A percentile compares a stretch with the other conserved stretches of the same genome.
Conservation (phyloP, 2,113 vertebrate genomes). For the Scophthalmus maximus region DNA sequence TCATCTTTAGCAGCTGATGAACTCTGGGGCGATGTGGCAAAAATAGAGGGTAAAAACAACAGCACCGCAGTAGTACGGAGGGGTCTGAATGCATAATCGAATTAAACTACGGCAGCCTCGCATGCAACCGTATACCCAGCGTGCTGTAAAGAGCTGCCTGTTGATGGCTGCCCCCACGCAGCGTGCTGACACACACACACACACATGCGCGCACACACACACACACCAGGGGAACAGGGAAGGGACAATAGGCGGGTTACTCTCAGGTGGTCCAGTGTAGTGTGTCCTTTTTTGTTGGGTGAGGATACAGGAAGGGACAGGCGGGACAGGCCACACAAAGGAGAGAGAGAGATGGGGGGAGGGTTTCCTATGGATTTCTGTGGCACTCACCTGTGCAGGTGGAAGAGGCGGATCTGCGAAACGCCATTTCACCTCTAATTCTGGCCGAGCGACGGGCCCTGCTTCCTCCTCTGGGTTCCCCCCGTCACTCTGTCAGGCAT, state of each 20-base stretch:
- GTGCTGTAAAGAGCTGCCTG: constrained; percentile 37
- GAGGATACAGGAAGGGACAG: constrained; percentile 45
- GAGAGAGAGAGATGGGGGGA: constrained; percentile 6
- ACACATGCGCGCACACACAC: constrained; percentile 24
- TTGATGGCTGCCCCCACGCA: constrained; percentile 46
- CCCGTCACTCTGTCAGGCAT: constrained; percentile 15
- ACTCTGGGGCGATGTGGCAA: background rate
- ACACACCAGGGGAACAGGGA: constrained; percentile 28
- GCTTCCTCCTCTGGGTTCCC: constrained; percentile 9
- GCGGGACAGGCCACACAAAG: constrained; percentile 62
- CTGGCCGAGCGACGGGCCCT: background rate
- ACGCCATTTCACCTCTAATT: constrained; percentile 57
- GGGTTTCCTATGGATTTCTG: constrained; percentile 36
- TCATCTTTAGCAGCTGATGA: background rate
- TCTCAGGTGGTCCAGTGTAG: constrained; percentile 69
- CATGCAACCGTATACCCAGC: constrained; percentile 63
- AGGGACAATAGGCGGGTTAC: constrained; percentile 61
- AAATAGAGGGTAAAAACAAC: background rate
- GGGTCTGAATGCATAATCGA: constrained; percentile 34
- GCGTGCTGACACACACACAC: constrained; percentile 56
- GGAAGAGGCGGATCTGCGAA: constrained; percentile 66
- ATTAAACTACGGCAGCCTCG: constrained; percentile 44
- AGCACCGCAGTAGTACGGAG: background rate
- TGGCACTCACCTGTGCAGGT: constrained; percentile 71
- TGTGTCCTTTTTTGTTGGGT: constrained; percentile 61